Conservation (phyloP, 2,888 invertebrate species). For the Euproctis similis region DNA sequence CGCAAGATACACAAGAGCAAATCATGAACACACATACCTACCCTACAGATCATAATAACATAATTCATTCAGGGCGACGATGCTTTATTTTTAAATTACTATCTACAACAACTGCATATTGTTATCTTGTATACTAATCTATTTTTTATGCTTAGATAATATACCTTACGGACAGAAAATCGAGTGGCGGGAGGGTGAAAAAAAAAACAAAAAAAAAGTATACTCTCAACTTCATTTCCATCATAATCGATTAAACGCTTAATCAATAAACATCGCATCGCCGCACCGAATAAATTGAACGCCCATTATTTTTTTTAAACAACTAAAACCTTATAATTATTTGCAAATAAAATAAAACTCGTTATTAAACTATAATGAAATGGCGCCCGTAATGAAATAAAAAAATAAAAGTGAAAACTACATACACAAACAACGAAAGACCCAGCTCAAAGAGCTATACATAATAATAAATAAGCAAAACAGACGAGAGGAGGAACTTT, state of each 20-base stretch:
- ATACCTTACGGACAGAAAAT: neutral
- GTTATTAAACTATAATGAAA: conserved; percentile 18
- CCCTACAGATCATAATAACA: too few relatives aligned
- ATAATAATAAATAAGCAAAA: too few relatives aligned
- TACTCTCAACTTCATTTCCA: too few relatives aligned
- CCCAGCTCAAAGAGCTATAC: too few relatives aligned
- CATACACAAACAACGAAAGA: conserved; percentile 7
- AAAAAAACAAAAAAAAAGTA: too few relatives aligned
- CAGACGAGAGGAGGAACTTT: too few relatives aligned
- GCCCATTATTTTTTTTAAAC: conserved; percentile 2
- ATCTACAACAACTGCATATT: neutral
- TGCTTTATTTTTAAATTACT: too few relatives aligned
- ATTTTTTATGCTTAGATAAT: neutral
- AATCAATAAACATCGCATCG: neutral
- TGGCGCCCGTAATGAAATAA: conserved; percentile 19
- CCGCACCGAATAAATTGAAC: conserved; percentile 15
- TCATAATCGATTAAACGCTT: too few relatives aligned
- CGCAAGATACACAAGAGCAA: conserved; percentile 14
- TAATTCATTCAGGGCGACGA: conserved; percentile 13
- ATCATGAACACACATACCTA: too few relatives aligned
- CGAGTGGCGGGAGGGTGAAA: neutral
- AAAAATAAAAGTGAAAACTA: conserved; percentile 23
- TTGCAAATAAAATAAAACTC: conserved; percentile 19
- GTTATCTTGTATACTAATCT: neutral
- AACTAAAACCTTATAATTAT: conserved; percentile 23